phyloP scores from a whole-genome alignment of 2,797 vertebrate species.

The Macropus fuliginosus region DNA sequence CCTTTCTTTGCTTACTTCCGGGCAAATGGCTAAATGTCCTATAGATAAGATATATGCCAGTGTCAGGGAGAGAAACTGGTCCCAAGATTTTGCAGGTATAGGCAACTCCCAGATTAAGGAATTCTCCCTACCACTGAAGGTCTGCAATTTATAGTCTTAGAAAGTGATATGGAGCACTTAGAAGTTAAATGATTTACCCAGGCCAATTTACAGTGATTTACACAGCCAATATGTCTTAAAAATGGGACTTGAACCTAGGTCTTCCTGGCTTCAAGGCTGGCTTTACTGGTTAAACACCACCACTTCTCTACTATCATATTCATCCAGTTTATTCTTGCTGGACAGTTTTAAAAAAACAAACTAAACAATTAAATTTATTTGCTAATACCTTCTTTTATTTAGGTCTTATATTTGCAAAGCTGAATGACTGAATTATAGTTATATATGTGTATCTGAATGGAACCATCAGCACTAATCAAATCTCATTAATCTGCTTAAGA shows the following conservation, averaged over 20 bases:
- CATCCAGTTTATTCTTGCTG: not conserved
- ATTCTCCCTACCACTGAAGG: not conserved
- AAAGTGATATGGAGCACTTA: not conserved
- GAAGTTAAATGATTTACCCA: not conserved
- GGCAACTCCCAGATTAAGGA: not conserved
- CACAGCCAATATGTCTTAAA: not conserved
- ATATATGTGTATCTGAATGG: not conserved
- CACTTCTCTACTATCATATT: not conserved
- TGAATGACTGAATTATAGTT: not conserved
- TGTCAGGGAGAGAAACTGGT: not conserved
- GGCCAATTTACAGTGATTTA: not conserved
- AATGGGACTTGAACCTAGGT: not conserved
- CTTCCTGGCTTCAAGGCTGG: not conserved
- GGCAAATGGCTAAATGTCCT: not conserved
- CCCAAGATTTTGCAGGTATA: not conserved
- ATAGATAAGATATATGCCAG: not conserved
- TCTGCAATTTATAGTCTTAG: not conserved
- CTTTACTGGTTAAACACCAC: not conserved
- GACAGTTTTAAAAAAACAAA: not conserved
- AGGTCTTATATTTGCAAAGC: not conserved
- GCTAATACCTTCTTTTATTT: not conserved
- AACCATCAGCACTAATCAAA: not conserved
- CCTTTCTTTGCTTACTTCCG: not conserved
- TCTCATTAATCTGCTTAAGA: not conserved
- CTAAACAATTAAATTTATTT: not conserved